A percentile compares a stretch with the other conserved stretches of the same genome.
phyloP scores from a whole-genome alignment of 2,797 vertebrate species.

The Aselliscus stoliczkanus region DNA sequence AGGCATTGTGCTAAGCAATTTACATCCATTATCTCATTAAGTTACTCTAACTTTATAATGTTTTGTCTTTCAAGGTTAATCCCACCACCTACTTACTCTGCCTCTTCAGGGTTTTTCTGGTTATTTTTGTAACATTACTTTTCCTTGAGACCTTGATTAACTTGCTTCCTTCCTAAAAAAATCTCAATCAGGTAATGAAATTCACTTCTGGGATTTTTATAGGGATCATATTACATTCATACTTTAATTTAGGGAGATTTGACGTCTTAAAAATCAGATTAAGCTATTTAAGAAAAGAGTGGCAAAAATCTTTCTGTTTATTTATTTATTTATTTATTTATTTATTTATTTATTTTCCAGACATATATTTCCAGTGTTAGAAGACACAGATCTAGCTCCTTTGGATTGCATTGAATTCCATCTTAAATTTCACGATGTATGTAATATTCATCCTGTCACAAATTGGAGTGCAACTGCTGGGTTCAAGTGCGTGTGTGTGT shows the following conservation, averaged over 20 bases:
- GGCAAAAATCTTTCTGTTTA: not conserved
- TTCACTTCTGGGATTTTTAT: not conserved
- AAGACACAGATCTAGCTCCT: not conserved
- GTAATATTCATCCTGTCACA: not conserved
- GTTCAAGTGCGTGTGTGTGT: not conserved
- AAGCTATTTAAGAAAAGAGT: not conserved
- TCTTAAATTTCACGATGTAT: not conserved
- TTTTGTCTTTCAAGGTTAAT: constrained; percentile 20
- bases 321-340: too few species aligned
- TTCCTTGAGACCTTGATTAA: not conserved
- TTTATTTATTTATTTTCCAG: too few species aligned
- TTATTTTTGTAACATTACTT: constrained; percentile 6
- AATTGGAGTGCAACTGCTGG: not conserved
- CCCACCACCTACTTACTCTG: not conserved
- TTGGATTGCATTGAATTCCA: not conserved
- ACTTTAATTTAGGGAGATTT: not conserved
- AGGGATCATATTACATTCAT: not conserved
- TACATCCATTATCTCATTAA: constrained; percentile 51
- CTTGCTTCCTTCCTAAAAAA: not conserved
- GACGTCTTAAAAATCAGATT: not conserved
- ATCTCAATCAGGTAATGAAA: not conserved
- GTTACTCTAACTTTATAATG: not conserved
- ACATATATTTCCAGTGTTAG: not conserved
- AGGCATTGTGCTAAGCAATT: constrained; percentile 31
- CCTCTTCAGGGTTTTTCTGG: not conserved